Percentiles rank a stretch among this genome's conserved stretches.
phyloP scores from a whole-genome alignment of 2,888 invertebrate species.

The Allacma fusca region DNA sequence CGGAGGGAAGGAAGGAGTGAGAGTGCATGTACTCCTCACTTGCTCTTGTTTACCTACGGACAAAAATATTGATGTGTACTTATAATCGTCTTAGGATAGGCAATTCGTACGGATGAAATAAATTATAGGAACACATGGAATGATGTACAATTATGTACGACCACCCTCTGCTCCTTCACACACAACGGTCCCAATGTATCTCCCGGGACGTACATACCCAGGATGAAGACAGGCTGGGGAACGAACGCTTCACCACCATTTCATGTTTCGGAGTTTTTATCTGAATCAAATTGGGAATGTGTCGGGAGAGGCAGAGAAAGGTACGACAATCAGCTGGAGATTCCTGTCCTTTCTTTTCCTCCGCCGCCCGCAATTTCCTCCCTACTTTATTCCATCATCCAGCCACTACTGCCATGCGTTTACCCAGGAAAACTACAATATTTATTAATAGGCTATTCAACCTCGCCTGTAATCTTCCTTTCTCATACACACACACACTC shows the following conservation, averaged over 20 bases:
- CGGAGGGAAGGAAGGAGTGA: too few relatives aligned
- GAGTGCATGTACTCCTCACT: constrained; percentile 24
- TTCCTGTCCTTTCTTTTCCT: constrained; percentile 32
- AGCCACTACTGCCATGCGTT: not conserved
- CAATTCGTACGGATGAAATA: constrained; percentile 35
- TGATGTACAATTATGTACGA: not conserved
- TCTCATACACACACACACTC: constrained; percentile 14
- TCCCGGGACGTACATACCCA: not conserved
- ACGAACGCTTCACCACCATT: constrained; percentile 22
- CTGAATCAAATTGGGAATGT: constrained; percentile 44
- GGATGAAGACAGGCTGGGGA: constrained; percentile 3
- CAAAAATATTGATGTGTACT: constrained; percentile 34
- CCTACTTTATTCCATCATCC: constrained; percentile 27
- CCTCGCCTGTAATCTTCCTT: constrained; percentile 5
- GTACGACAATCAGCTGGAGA: constrained; percentile 45
- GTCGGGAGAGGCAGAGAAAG: constrained; percentile 42
- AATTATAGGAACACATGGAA: constrained; percentile 29
- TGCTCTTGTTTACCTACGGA: constrained; percentile 3
- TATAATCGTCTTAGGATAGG: constrained; percentile 32
- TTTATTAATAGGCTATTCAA: constrained; percentile 27
- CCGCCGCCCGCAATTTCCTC: constrained; percentile 38
- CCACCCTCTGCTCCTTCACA: not conserved
- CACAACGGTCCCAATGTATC: too few relatives aligned
- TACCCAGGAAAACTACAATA: constrained; percentile 18
- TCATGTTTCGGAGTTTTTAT: constrained; percentile 44